phyloP scores from a whole-genome alignment of 2,888 invertebrate species.

The Phaonia tiefii region DNA sequence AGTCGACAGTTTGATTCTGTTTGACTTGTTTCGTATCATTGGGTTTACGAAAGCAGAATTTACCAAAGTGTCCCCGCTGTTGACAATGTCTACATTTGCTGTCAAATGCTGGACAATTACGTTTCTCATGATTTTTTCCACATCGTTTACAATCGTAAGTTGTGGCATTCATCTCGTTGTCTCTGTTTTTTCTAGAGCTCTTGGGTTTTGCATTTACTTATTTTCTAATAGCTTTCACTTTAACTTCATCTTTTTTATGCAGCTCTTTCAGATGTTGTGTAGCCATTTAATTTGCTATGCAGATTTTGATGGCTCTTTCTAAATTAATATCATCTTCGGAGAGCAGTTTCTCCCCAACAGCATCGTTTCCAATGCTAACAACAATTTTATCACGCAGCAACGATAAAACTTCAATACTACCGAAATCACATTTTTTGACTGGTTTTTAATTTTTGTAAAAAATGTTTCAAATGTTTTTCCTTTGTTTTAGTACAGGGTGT shows the following conservation, averaged over 20 bases:
- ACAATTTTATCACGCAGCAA: conserved; percentile 59
- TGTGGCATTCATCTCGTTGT: not conserved
- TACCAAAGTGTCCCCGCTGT: conserved; percentile 24
- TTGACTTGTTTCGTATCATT: not conserved
- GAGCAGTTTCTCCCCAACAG: conserved; percentile 58
- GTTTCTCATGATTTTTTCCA: conserved; percentile 53
- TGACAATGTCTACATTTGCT: conserved; percentile 56
- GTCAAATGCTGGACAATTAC: conserved; percentile 59
- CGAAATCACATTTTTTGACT: conserved; percentile 59
- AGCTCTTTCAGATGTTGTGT: conserved; percentile 50
- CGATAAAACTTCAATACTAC: conserved; percentile 38
- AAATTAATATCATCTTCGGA: conserved; percentile 56
- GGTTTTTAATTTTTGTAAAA: conserved; percentile 52
- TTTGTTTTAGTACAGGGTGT: conserved; percentile 54
- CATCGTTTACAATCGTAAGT: conserved; percentile 50
- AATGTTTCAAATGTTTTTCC: conserved; percentile 9
- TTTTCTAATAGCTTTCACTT: conserved; percentile 54
- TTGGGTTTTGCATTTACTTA: conserved; percentile 46
- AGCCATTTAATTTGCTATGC: conserved; percentile 60
- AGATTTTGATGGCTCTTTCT: conserved; percentile 59
- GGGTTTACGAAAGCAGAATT: too few species aligned
- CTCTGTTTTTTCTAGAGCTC: not conserved
- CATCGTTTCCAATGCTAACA: conserved; percentile 51
- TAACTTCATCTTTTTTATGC: too few species aligned
- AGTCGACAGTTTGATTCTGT: not conserved